phyloP scores from a whole-genome alignment of 2,797 vertebrate genomes.

The Acrossocheilus fasciatus region DNA sequence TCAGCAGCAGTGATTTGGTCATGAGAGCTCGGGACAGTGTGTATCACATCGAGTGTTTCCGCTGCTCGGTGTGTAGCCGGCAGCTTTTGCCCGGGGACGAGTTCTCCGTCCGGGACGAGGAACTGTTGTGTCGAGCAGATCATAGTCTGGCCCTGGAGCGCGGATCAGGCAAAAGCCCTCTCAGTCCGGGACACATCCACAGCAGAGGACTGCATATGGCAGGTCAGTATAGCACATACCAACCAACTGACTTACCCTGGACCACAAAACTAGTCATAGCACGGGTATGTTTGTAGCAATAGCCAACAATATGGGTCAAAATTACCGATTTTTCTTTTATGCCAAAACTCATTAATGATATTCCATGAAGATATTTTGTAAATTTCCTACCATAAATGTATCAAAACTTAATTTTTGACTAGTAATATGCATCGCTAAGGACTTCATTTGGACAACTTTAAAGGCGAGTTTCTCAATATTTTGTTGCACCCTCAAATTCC shows the following conservation, averaged over 20 bases:
- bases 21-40: slow-evolving; percentile 92
- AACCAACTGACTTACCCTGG: neutral
- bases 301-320: neutral
- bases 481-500: neutral
- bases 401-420: neutral
- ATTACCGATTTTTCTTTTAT: neutral
- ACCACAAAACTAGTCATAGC: neutral
- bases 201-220: slow-evolving; percentile 81
- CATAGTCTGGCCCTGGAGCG: slow-evolving; percentile 83
- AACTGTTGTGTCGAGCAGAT: slow-evolving; percentile 90
- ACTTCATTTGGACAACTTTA: neutral
- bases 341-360: neutral
- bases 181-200: slow-evolving; percentile 81
- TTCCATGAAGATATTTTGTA: neutral
- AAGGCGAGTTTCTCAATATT: neutral
- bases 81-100: slow-evolving; percentile 94
- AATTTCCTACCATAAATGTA: neutral
- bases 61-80: slow-evolving; percentile 91
- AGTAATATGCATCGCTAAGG: neutral
- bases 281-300: neutral
- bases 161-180: slow-evolving; percentile 78
- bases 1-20: slow-evolving; percentile 94
- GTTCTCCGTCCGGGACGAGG: slow-evolving; percentile 90
- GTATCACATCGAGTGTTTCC: slow-evolving; percentile 95
- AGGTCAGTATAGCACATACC: slow-evolving; percentile 71